Evolutionary conservation across 2,888 invertebrate genomes (phyloP).

Genomic region (Myopa testacea): DNA sequence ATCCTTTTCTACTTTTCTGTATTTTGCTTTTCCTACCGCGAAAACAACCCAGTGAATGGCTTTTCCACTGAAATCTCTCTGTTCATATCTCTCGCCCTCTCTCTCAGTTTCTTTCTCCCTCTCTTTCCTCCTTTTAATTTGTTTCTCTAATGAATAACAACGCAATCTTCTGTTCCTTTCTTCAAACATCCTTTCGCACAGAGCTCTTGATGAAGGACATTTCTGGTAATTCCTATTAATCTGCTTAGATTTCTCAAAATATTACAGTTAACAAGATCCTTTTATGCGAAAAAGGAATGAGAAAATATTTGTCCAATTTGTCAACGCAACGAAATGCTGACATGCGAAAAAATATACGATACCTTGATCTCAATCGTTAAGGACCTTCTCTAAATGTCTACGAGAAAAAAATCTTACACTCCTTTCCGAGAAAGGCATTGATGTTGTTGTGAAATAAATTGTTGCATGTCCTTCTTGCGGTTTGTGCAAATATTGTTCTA

Average conservation of each 20-base stretch:
- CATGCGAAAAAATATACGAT: neutral
- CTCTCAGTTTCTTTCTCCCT: neutral
- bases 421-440: neutral
- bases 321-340: neutral
- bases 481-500: slow-evolving; percentile 37
- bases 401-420: neutral
- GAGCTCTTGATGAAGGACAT: slow-evolving; percentile 12
- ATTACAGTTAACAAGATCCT: slow-evolving; percentile 27
- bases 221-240: slow-evolving; percentile 28
- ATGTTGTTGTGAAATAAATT: neutral
- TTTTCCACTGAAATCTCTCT: neutral
- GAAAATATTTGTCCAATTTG: slow-evolving; percentile 16
- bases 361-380: neutral
- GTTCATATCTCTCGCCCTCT: neutral
- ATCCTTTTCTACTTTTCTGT: neutral
- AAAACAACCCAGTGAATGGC: neutral
- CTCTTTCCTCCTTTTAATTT: too few relatives aligned
- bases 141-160: neutral
- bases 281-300: neutral
- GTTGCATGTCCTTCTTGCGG: slow-evolving; percentile 29
- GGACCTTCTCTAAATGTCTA: too few relatives aligned
- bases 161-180: neutral
- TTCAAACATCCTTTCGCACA: neutral
- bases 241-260: slow-evolving; percentile 26
- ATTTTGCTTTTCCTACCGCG: neutral